Evolutionary conservation across 1,140 invertebrate species (phyloP), one percentile per base, ranked within the genome.

Genomic region (Plutomurus gul): DNA sequence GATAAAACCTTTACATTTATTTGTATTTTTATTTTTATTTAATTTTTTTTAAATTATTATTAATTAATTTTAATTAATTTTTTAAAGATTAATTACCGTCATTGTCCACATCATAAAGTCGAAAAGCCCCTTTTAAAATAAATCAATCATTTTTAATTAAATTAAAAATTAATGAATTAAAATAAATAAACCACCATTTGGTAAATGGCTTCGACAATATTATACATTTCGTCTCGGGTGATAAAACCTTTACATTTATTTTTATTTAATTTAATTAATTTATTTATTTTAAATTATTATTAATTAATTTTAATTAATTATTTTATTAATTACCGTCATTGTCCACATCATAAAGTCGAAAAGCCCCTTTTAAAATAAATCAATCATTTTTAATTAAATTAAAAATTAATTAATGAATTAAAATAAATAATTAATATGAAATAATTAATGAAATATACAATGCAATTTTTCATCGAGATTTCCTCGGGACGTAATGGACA

Each of bases 171-270:
- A n/a, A 76, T 18, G 60, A 18, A 27, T 20, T 49, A 65, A 27
- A 49, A 37, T 20, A 6, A 33, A 18, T 39, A 18, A 47, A 51
- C 47, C 18, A 51, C 47, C 47, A 99, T 99, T 87, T 98, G 95
- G 88, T 99, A 99, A 85, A 99, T 99, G 76, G 96, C 96, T 86
- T 98, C 96, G 11, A 99, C 97, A 85, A 99, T 99, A 87, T 97
- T 96, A 86, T 98, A 96, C 97, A 99, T 99, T 88, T 99, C 97
- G 79, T 96, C 94, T 77, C 96, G 90, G 8, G 97, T 99, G 85
- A 99, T 99, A 86, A 94, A 99, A 1, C n/a, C n/a, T n/a, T n/a
- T n/a, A n/a, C n/a, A n/a, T n/a, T n/a, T n/a, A n/a, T n/a, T 97
- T 97, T 49, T 75, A 40, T 46, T 46, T 46, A n/a, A n/a, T n/a